Base-by-base conservation (phyloP, 2,888 invertebrate species). In the Leptinotarsa rubiginosa region DNA sequence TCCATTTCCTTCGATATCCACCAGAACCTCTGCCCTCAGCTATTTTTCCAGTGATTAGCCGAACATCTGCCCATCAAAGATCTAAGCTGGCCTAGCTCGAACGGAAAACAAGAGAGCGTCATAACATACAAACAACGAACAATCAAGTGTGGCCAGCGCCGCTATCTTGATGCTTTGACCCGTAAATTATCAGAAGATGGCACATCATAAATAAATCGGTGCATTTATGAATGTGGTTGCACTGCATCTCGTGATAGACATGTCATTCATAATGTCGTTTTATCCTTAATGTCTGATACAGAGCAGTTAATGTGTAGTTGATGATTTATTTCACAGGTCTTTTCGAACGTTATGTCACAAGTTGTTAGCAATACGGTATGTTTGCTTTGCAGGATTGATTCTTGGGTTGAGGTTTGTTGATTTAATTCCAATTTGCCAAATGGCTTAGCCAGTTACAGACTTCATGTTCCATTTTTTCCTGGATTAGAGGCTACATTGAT, bases 101-200 rank as follows among this genome's bases (percentile, higher is more conserved):
- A 20, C 62, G 16, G 62, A 74, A 78, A 80, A 81, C 79, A 81
- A 79, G 77, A 75, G 78, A 79, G 77, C 71, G 69, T 77, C 72
- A 72, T 50, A 31, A 41, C 31, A n/a, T 25, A 59, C 31, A 62
- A 62, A 62, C 62, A 62, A 76, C 80, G 76, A 77, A 77, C 76
- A 71, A 81, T 73, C 81, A 80, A 83, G 83, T 82, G 84, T 82
- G 83, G 82, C 82, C 83, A 79, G 77, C 81, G 79, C 80, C 79
- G 83, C 81, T 85, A 86, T 86, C 86, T 83, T 80, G 81, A 83
- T 82, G 81, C 85, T 84, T 82, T 86, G 87, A 87, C 87, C 87
- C 87, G 87, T 87, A 86, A 87, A 87, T 88, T 87, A 87, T 86
- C 85, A 84, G 83, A 84, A 84, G 86, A 87, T 86, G 85, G 86